Evolutionary conservation across 92 coral and sea anemone genomes (phyloP), one percentile per base, ranked within the genome.

Genomic region (Phymanthus crucifer): DNA sequence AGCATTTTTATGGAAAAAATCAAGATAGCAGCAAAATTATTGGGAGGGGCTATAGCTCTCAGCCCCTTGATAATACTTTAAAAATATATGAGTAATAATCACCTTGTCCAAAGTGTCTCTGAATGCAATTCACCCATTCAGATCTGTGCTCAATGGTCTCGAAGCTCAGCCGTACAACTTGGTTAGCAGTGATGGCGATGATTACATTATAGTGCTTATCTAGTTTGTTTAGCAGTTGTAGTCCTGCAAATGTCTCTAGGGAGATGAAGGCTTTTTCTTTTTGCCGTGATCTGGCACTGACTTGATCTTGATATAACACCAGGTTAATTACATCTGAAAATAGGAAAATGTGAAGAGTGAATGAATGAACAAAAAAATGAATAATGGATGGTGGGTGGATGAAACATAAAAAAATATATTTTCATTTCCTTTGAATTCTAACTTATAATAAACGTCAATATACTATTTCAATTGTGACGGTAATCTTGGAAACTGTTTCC

Each of bases 91-190:
- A 50, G 23, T 50, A 50, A 21, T 21, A 34, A 40, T 54, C 83
- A 96, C 99, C 99, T 83, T 96, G 91, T 27, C 99, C 99, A 80
- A 91, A 96, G 35, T 91, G 90, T 69, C 91, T 90, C 69, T 93
- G 91, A 24, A 96, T 83, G n/a, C 83, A 85, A 14, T 77, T 90
- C 26, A 96, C 92, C 94, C 97, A 96, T 27, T 89, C 92, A 29
- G 89, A 80, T 33, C 99, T 86, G 34, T 94, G 89, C 40, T 90
- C 97, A 23, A 93, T 91, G 14, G 86, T 90, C 72, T 89, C 94
- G 87, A 96, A 96, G 70, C 99, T 90, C 79, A 96, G 72, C 12
- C 92, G 93, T 50, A 92, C 80, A 73, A 94, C 92, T 66, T 96
- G 90, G 35, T 87, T 71, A 36, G 91, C 86, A 11, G 99, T 96